phyloP scores from a whole-genome alignment of 2,888 invertebrate species.

The Parnassius apollo region DNA sequence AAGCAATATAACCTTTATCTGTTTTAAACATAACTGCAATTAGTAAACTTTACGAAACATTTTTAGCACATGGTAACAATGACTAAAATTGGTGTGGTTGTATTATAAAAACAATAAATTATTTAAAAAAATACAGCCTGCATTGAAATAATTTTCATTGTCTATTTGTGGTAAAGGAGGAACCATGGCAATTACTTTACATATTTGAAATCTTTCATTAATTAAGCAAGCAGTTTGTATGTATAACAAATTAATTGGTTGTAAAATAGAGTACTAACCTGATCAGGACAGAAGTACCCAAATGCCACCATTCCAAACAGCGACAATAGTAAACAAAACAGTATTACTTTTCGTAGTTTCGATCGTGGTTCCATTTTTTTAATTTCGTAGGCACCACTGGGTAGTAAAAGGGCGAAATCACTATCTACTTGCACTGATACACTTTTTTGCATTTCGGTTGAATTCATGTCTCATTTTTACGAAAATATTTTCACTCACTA shows the following conservation, averaged over 20 bases:
- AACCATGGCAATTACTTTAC: too few relatives aligned
- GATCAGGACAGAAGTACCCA: conserved; percentile 94
- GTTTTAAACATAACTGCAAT: too few relatives aligned
- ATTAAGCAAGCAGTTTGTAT: not conserved
- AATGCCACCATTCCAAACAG: conserved; percentile 93
- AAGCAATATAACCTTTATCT: too few relatives aligned
- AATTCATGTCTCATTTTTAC: conserved; percentile 81
- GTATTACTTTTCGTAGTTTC: conserved; percentile 88
- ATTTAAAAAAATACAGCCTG: too few relatives aligned
- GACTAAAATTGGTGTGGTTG: too few relatives aligned
- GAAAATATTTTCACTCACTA: conserved; percentile 59
- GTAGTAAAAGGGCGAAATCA: conserved; percentile 89
- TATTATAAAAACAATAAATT: too few relatives aligned
- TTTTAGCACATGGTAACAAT: too few relatives aligned
- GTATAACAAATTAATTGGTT: not conserved
- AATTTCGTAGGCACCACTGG: conserved; percentile 89
- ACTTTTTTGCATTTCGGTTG: conserved; percentile 85
- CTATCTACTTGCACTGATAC: conserved; percentile 92
- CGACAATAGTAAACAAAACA: conserved; percentile 90
- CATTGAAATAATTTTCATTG: too few relatives aligned
- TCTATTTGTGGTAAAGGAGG: too few relatives aligned
- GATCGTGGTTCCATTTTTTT: conserved; percentile 93
- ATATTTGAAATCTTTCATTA: too few relatives aligned
- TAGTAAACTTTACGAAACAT: too few relatives aligned
- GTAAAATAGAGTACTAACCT: conserved; percentile 76